These are phyloP conservation scores for Ophioninae sp. DNA, from an alignment of 2,888 invertebrate genomes.

Conservation along the genomic window DNA sequence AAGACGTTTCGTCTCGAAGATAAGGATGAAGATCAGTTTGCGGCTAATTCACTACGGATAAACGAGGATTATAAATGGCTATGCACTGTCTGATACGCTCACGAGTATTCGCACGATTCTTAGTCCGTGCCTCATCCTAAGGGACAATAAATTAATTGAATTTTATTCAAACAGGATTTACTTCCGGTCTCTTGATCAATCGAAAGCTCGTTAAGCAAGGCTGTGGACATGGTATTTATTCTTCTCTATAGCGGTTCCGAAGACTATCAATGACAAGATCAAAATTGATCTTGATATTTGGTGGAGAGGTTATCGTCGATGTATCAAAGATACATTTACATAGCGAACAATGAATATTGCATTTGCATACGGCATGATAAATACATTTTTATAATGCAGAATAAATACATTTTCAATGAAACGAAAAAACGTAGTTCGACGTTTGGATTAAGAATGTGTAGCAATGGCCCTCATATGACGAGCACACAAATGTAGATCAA, in stretches of 20 bases:
- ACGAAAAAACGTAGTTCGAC: no score
- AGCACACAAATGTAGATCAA: no score
- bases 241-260: not conserved
- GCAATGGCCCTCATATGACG: no score
- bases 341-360: no score
- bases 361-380: no score
- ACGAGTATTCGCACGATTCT: constrained; percentile 26
- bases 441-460: no score
- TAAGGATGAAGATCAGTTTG: constrained; percentile 39
- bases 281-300: no score
- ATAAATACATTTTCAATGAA: no score
- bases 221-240: not conserved
- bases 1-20: constrained; percentile 42
- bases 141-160: not conserved
- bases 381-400: no score
- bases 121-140: not conserved
- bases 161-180: not conserved
- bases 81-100: constrained; percentile 53
- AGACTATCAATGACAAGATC: no score
- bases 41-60: constrained; percentile 62
- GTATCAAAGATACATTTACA: no score
- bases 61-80: constrained; percentile 61
- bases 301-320: no score
- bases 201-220: not conserved
- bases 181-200: not conserved